These are phyloP conservation scores for Xiphorhynchus erythropygius DNA, from an alignment of 2,797 vertebrate genomes.

Conservation along the genomic window DNA sequence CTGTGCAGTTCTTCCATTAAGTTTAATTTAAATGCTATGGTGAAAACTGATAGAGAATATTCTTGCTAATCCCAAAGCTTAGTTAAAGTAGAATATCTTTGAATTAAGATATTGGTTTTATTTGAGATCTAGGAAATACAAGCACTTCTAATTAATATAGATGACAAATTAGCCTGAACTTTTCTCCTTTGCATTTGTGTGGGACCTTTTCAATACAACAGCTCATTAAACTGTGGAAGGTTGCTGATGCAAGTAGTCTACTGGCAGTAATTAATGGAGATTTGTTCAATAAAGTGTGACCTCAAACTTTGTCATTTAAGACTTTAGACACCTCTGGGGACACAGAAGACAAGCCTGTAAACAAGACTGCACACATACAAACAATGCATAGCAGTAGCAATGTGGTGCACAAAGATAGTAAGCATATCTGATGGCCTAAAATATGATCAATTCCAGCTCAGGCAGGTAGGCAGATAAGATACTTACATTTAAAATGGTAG, in stretches of 20 bases:
- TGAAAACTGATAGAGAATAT: neutral
- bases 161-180: conserved; percentile 76
- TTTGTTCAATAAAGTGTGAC: conserved; percentile 51
- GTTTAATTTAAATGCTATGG: neutral
- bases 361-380: neutral
- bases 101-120: conserved; percentile 64
- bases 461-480: neutral
- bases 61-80: neutral
- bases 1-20: neutral
- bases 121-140: conserved; percentile 64
- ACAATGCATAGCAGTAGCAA: neutral
- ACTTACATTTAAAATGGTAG: neutral
- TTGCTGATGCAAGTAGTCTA: conserved; percentile 61
- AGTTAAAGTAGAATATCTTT: neutral
- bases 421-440: conserved; percentile 2
- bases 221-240: conserved; percentile 74
- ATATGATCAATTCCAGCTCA: neutral
- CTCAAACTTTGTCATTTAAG: conserved; percentile 68
- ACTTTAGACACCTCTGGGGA: neutral
- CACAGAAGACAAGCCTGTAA: neutral
- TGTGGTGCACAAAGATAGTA: conserved; percentile 23
- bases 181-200: conserved; percentile 72
- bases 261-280: conserved; percentile 64
- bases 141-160: conserved; percentile 82
- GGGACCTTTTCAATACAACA: conserved; percentile 61